These are phyloP conservation scores for Echinometra lucunter DNA, from an alignment of 53 echinoderm and acorn worm genomes.

Conservation along the genomic window DNA sequence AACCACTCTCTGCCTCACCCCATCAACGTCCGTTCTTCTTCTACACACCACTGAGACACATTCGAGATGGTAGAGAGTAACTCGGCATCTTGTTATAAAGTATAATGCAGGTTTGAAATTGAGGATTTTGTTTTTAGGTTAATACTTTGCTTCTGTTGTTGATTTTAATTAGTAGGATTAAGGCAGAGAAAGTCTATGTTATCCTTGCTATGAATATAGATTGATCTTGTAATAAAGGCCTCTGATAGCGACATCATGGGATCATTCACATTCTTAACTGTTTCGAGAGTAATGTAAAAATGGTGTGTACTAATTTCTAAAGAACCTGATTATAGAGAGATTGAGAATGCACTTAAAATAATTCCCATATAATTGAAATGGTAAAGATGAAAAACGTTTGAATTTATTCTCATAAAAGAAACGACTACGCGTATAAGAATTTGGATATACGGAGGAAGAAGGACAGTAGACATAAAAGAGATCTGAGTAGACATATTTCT, in stretches of 20 bases:
- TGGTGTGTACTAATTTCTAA: too few relatives aligned
- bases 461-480: neutral
- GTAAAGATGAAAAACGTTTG: neutral
- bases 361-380: neutral
- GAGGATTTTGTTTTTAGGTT: conserved; percentile 22
- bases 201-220: neutral
- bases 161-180: neutral
- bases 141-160: neutral
- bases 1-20: neutral
- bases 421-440: too few relatives aligned
- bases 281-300: too few relatives aligned
- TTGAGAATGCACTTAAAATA: neutral
- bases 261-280: neutral
- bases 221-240: neutral
- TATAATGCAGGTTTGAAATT: neutral
- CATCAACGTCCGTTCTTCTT: neutral
- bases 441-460: neutral
- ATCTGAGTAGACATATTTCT: neutral
- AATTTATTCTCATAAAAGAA: neutral
- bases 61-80: neutral
- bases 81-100: neutral
- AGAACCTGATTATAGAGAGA: neutral
- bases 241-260: neutral
- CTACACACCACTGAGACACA: neutral
- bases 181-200: neutral